A percentile compares a stretch with the other conserved stretches of the same genome.
These are phyloP conservation scores for Mactra quadrangularis DNA, from an alignment of 1,140 invertebrate genomes.

Conservation along the genomic window DNA sequence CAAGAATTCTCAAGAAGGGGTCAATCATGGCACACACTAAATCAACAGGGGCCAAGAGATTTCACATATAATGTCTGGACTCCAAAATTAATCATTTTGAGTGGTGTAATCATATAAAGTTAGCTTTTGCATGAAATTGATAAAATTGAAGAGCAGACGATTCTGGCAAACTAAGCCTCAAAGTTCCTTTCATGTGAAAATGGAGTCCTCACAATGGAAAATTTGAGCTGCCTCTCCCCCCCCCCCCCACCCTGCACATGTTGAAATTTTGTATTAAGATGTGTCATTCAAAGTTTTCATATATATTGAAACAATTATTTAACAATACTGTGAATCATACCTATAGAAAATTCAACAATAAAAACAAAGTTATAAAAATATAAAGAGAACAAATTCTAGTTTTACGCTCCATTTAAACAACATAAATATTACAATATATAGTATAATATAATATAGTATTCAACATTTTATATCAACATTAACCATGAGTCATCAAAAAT, in stretches of 20 bases:
- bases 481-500: not conserved
- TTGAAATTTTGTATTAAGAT: not conserved
- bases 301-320: not conserved
- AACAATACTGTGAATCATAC: not conserved
- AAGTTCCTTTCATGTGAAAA: too few relatives aligned
- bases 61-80: too few relatives aligned
- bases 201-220: too few relatives aligned
- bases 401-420: slow-evolving; percentile 19
- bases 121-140: too few relatives aligned
- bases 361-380: not conserved
- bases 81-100: too few relatives aligned
- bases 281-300: not conserved
- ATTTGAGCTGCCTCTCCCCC: too few relatives aligned
- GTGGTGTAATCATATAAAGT: too few relatives aligned
- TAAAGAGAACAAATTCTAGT: slow-evolving; percentile 28
- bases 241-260: not conserved
- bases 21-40: too few relatives aligned
- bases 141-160: too few relatives aligned
- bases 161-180: too few relatives aligned
- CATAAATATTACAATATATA: slow-evolving; percentile 12
- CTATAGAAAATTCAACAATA: not conserved
- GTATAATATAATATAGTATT: slow-evolving; percentile 5
- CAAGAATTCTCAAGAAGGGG: too few relatives aligned
- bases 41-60: too few relatives aligned
- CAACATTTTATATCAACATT: not conserved